Base-by-base conservation (phyloP, 2,888 invertebrate genomes). In the Furcula furcula region DNA sequence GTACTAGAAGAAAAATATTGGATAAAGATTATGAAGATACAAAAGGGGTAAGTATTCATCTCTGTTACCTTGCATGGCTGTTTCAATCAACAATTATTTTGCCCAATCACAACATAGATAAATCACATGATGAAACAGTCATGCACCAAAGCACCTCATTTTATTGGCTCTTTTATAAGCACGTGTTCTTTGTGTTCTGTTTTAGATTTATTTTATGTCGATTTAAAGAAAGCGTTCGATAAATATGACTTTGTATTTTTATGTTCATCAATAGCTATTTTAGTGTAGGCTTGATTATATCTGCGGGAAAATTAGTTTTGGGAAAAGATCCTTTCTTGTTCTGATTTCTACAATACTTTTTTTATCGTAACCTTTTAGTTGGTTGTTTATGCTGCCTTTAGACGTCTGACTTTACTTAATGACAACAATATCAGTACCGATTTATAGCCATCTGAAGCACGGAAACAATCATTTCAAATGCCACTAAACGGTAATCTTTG, bases 1-100 rank as follows among this genome's bases (percentile, higher is more conserved):
- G 75, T 7, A 53, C 80, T 4, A 77, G 85, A 47, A 72, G 84
- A 53, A 79, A 71, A 54, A 46, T 74, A 4, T 47, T 82, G 36
- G 84, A 85, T 36, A 84, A 76, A 40, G 83, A 84, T 35, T 75
- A 68, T 31, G 86, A 85, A 43, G 84, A 84, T 21, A 64, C 68
- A 5, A 82, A 75, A 71, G 65, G 71, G 79, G 87, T 87, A 71
- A 85, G 87, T 82, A 55, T 2, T 60, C 56, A 56, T 59, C 46
- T 44, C 7, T 28, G 16, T 33, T 51, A 51, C 40, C 16, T 29
- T 16, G 44, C 38, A 25, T 28, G 38, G 44, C 15, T 56, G 41
- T 36, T 53, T 41, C 49, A 46, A 56, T 33, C 2, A 7, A 1
- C 26, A n/a, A n/a, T n/a, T n/a, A 19, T 34, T 28, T 7, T 27